Conservation (phyloP, 2,888 invertebrate genomes). For the Caenorhabditis sp. region DNA sequence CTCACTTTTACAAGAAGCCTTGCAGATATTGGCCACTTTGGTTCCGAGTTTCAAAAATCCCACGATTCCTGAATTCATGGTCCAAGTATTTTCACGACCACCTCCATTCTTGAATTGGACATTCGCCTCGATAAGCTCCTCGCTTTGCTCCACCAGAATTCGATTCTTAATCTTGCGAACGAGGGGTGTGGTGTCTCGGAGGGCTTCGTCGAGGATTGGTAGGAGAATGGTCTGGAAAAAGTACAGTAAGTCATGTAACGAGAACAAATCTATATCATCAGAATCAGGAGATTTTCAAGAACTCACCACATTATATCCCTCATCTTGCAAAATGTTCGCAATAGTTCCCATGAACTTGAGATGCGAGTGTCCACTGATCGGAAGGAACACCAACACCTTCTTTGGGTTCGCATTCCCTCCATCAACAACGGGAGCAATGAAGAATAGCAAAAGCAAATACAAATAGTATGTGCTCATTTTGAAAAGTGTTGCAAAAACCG, state of each 20-base stretch:
- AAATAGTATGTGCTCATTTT: constrained; percentile 48
- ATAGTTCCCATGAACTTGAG: constrained; percentile 54
- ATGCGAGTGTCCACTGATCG: constrained; percentile 50
- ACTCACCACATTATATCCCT: constrained; percentile 58
- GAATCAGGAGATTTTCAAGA: neutral
- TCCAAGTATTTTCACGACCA: constrained; percentile 50
- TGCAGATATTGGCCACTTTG: constrained; percentile 53
- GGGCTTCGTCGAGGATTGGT: constrained; percentile 50
- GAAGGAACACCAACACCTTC: constrained; percentile 50
- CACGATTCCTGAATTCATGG: constrained; percentile 53
- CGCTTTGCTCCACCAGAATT: constrained; percentile 46
- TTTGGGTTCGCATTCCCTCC: constrained; percentile 39
- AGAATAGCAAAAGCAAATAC: constrained; percentile 34
- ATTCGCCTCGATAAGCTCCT: constrained; percentile 40
- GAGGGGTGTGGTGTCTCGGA: constrained; percentile 54
- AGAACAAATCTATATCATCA: neutral
- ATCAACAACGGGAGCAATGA: constrained; percentile 13
- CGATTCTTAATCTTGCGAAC: constrained; percentile 50
- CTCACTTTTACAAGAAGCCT: constrained; percentile 56
- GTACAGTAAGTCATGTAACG: neutral
- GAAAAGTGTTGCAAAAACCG: constrained; percentile 19
- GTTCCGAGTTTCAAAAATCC: constrained; percentile 55
- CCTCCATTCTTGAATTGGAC: constrained; percentile 38
- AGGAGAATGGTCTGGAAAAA: constrained; percentile 59
- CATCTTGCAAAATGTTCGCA: constrained; percentile 54